Evolutionary conservation across 2,113 vertebrate species (phyloP).

Genomic region (Rhizomys pruinosus): DNA sequence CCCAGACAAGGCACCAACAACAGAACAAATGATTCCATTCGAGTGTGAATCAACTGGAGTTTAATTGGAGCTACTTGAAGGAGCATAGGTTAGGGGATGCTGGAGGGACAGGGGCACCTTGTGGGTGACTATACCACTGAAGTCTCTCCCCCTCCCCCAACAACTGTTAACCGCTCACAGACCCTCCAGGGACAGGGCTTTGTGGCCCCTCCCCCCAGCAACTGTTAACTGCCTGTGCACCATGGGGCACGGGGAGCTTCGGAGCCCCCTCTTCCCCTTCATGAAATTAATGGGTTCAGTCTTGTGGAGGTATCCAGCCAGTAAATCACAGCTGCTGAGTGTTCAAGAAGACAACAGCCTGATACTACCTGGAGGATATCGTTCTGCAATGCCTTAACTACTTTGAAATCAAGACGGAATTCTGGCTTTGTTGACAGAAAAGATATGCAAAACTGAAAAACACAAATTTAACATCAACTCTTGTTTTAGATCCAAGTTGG

Average conservation of each 20-base stretch:
- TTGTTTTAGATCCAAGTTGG: conserved; percentile 25
- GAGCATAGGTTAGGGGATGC: neutral
- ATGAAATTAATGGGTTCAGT: neutral
- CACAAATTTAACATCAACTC: neutral
- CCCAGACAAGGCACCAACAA: neutral
- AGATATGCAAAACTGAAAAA: neutral
- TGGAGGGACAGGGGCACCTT: too few relatives aligned
- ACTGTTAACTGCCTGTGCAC: neutral
- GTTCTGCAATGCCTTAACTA: neutral
- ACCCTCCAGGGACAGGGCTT: neutral
- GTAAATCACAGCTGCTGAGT: neutral
- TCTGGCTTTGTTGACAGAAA: neutral
- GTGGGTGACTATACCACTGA: neutral
- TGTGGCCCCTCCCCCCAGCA: neutral
- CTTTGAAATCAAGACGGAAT: conserved; percentile 41
- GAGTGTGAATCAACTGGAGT: neutral
- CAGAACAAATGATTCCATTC: neutral
- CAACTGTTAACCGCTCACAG: neutral
- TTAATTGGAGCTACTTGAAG: neutral
- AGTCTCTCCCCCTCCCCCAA: neutral
- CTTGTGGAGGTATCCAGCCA: neutral
- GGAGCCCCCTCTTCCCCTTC: neutral
- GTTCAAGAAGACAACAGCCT: neutral
- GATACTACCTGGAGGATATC: too few relatives aligned
- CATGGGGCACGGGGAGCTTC: too few relatives aligned